A percentile compares a stretch with the other conserved stretches of the same genome.
Evolutionary conservation across 2,888 invertebrate genomes (phyloP).

Genomic region (Gonocerus acuteangulatus): DNA sequence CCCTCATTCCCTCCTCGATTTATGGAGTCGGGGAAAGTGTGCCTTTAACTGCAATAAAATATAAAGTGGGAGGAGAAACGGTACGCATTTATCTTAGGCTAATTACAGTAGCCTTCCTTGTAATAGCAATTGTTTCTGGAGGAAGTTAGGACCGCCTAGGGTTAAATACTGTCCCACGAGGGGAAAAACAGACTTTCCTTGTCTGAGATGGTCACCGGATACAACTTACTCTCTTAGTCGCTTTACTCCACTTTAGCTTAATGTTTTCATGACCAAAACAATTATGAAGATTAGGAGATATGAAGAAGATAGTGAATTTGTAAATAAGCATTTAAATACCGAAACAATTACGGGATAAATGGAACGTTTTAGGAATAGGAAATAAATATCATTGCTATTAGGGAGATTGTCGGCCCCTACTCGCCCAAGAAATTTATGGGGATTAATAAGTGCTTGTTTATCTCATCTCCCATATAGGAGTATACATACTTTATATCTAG

Average conservation of each 20-base stretch:
- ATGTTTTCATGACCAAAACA: not conserved
- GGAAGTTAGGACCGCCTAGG: constrained; percentile 2
- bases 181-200: not conserved
- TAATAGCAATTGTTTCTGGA: constrained; percentile 21
- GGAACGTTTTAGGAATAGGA: too few relatives aligned
- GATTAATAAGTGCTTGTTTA: too few relatives aligned
- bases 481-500: too few relatives aligned
- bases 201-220: not conserved
- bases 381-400: too few relatives aligned
- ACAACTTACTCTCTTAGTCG: not conserved
- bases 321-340: not conserved
- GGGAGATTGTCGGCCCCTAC: too few relatives aligned
- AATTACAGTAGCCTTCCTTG: constrained; percentile 15
- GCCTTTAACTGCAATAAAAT: constrained; percentile 22
- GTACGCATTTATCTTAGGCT: constrained; percentile 13
- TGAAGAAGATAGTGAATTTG: not conserved
- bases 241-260: not conserved
- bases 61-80: constrained; percentile 14
- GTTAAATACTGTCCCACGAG: not conserved
- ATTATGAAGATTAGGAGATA: not conserved
- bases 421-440: too few relatives aligned
- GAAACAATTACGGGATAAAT: too few relatives aligned
- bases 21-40: constrained; percentile 17
- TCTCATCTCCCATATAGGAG: too few relatives aligned
- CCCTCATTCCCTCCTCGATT: constrained; percentile 3